A percentile compares a stretch with the other conserved stretches of the same genome.
These are phyloP conservation scores for Megalonaias nervosa DNA, from an alignment of 1,140 invertebrate species.

Conservation along the genomic window DNA sequence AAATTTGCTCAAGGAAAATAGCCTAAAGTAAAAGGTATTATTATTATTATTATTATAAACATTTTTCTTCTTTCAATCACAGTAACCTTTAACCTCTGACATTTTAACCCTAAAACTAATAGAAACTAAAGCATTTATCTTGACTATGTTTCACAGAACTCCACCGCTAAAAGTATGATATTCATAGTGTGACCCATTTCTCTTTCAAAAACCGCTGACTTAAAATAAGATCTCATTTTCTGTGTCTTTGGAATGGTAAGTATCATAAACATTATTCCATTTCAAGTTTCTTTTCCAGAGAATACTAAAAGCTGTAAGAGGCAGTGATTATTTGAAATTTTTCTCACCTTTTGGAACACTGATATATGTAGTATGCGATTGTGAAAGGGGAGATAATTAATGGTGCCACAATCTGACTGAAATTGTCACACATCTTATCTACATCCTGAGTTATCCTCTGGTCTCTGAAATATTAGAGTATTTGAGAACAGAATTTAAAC, in stretches of 20 bases:
- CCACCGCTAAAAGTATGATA: not conserved
- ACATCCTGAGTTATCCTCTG: slow-evolving; percentile 78
- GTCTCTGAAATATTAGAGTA: slow-evolving; percentile 66
- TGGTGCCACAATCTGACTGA: slow-evolving; percentile 72
- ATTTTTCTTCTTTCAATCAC: too few species aligned
- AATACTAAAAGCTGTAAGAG: too few species aligned
- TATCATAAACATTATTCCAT: not conserved
- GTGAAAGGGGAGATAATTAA: slow-evolving; percentile 76
- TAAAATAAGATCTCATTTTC: not conserved
- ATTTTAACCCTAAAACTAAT: too few species aligned
- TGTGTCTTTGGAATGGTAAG: not conserved
- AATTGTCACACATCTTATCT: slow-evolving; percentile 72
- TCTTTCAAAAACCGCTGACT: not conserved
- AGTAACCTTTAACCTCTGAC: too few species aligned
- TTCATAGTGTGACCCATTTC: not conserved
- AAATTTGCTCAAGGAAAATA: too few species aligned
- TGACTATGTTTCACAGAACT: not conserved
- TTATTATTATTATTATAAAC: too few species aligned
- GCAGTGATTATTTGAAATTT: too few species aligned
- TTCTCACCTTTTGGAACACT: slow-evolving; percentile 58
- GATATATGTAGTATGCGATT: slow-evolving; percentile 75
- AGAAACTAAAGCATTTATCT: too few species aligned
- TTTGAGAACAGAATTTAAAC: not conserved
- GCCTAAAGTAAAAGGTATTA: too few species aligned
- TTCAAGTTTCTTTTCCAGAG: too few species aligned